Conservation (phyloP, 2,888 invertebrate genomes). For the Exephanes ischioxanthus region DNA sequence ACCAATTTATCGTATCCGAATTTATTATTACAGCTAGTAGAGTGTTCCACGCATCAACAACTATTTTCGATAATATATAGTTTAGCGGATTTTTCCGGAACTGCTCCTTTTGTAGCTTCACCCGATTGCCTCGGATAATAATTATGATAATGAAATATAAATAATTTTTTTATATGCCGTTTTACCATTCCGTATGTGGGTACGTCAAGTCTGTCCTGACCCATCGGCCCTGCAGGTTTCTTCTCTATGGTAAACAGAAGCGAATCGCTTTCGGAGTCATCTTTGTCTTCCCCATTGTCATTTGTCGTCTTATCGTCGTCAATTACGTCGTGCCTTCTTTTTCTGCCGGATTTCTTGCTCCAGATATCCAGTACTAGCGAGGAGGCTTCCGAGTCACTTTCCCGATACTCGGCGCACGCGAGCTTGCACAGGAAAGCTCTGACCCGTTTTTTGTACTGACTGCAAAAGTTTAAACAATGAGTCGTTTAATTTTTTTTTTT, state of each 20-base stretch:
- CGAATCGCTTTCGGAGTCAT: conserved; percentile 50
- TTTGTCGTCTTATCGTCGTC: conserved; percentile 63
- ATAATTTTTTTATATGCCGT: not conserved
- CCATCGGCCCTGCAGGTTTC: conserved; percentile 80
- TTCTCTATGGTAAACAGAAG: conserved; percentile 85
- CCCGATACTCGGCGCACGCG: conserved; percentile 61
- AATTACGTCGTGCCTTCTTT: conserved; percentile 61
- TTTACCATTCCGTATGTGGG: conserved; percentile 84
- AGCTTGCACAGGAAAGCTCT: conserved; percentile 74
- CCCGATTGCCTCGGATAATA: no score
- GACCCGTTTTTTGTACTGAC: conserved; percentile 74
- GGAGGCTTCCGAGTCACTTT: conserved; percentile 70
- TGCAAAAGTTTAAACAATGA: conserved; percentile 57
- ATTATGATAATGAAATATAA: not conserved
- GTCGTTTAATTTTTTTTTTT: not conserved
- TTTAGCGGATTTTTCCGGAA: no score
- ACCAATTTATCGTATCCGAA: no score
- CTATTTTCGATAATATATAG: no score
- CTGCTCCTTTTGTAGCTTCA: no score
- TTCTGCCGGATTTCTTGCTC: conserved; percentile 70
- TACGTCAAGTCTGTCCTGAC: conserved; percentile 78
- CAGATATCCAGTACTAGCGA: conserved; percentile 79
- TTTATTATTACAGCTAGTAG: no score
- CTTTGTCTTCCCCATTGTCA: conserved; percentile 23
- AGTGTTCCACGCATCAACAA: no score